Conservation (phyloP, 2,113 vertebrate species). For the Emberiza fucata region DNA sequence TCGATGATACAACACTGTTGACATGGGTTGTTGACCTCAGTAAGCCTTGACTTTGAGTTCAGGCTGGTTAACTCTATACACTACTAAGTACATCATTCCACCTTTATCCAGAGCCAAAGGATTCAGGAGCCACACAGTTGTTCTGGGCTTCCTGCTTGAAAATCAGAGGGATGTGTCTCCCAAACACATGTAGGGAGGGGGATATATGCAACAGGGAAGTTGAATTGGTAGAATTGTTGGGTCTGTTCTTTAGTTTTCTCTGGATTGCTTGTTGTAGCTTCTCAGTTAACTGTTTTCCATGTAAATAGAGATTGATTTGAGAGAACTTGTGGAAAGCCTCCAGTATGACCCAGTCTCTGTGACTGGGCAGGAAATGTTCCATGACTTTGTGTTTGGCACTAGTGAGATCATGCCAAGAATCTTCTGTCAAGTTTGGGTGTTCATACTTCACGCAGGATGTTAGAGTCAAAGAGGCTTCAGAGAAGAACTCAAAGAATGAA, state of each 20-base stretch:
- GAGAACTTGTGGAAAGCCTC: not conserved
- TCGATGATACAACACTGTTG: fast-evolving
- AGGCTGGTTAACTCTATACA: not conserved
- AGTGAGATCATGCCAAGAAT: not conserved
- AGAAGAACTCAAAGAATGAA: not conserved
- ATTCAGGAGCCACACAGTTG: not conserved
- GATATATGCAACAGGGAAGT: not conserved
- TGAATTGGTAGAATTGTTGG: not conserved
- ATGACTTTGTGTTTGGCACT: not conserved
- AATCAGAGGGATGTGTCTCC: not conserved
- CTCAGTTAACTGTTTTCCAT: not conserved
- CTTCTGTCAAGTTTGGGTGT: not conserved
- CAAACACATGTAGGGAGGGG: fast-evolving
- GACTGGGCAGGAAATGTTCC: not conserved
- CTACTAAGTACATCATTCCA: not conserved
- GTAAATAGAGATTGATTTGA: not conserved
- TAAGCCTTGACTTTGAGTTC: not conserved
- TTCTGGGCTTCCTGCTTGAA: not conserved
- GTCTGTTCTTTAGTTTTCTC: not conserved
- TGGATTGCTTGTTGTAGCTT: not conserved
- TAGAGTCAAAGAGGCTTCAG: not conserved
- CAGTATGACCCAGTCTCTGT: not conserved
- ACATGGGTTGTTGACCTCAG: not conserved
- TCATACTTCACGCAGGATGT: not conserved
- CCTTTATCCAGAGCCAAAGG: not conserved